A percentile compares a stretch with the other conserved stretches of the same genome.
These are phyloP conservation scores for Taeniopygia guttata DNA, from an alignment of 2,797 vertebrate species.

Conservation along the genomic window DNA sequence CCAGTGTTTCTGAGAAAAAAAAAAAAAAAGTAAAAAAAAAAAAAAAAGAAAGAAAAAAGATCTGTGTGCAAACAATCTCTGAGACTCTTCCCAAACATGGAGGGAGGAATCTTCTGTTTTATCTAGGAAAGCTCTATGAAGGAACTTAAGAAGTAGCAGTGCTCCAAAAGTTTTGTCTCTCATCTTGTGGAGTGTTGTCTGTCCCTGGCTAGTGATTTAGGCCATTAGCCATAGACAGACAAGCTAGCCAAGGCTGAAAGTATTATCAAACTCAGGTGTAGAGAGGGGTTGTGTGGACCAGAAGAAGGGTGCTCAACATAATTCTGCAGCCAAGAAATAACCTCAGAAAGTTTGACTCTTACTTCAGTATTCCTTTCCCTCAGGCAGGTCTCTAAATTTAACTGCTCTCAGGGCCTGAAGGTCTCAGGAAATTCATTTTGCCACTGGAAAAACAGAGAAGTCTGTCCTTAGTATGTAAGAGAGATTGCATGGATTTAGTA, in stretches of 20 bases:
- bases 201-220: background rate
- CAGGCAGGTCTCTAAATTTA: background rate
- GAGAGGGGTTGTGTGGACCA: constrained; percentile 10
- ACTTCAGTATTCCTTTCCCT: background rate
- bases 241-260: background rate
- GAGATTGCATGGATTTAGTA: background rate
- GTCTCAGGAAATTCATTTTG: background rate
- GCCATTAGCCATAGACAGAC: background rate
- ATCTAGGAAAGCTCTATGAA: background rate
- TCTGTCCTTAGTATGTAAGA: background rate
- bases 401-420: background rate
- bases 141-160: background rate
- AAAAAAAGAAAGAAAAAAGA: no score
- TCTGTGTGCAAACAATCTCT: background rate
- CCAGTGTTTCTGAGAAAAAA: background rate
- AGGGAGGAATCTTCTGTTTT: background rate
- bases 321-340: constrained; percentile 26
- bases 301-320: background rate
- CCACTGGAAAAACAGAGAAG: background rate
- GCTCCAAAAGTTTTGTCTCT: background rate
- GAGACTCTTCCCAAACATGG: background rate
- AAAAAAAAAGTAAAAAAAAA: background rate
- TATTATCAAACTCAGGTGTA: background rate
- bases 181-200: background rate
- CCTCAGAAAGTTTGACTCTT: background rate